These are phyloP conservation scores for Pharmacophagus antenor DNA, from an alignment of 2,888 invertebrate species.

Conservation along the genomic window DNA sequence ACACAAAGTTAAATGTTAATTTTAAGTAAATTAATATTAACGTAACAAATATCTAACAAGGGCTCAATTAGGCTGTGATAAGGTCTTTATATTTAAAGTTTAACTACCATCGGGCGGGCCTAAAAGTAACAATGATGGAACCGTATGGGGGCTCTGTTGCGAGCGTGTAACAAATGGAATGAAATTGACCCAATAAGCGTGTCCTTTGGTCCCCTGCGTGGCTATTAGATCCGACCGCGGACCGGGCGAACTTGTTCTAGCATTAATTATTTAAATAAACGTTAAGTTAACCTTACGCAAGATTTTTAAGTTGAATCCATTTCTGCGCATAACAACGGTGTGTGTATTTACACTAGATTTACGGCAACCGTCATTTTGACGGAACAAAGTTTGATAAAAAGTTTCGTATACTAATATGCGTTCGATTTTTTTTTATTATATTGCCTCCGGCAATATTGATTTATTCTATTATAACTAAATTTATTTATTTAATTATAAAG, in stretches of 20 bases:
- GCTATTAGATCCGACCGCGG: slow-evolving; percentile 69
- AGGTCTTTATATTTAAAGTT: slow-evolving; percentile 20
- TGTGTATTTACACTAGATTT: too few species aligned
- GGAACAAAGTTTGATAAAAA: too few species aligned
- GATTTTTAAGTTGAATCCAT: slow-evolving; percentile 11
- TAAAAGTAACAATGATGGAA: slow-evolving; percentile 14
- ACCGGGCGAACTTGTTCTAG: slow-evolving; percentile 31
- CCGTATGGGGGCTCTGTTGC: slow-evolving; percentile 29
- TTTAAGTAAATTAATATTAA: not conserved
- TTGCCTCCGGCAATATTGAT: too few species aligned
- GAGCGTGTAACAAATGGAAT: slow-evolving; percentile 53
- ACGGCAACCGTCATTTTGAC: too few species aligned
- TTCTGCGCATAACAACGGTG: not conserved
- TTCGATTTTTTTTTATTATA: too few species aligned
- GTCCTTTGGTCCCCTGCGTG: slow-evolving; percentile 68
- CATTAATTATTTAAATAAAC: slow-evolving; percentile 26
- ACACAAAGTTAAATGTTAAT: not conserved
- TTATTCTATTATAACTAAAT: too few species aligned
- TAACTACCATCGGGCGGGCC: slow-evolving; percentile 4
- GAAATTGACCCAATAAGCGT: slow-evolving; percentile 68
- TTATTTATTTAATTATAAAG: too few species aligned
- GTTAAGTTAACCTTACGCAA: slow-evolving; percentile 9
- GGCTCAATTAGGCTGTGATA: slow-evolving; percentile 10
- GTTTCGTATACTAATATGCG: too few species aligned
- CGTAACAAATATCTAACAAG: slow-evolving; percentile 6